These are phyloP conservation scores for Manduca sexta DNA, from an alignment of 1,140 invertebrate species.

Conservation along the genomic window DNA sequence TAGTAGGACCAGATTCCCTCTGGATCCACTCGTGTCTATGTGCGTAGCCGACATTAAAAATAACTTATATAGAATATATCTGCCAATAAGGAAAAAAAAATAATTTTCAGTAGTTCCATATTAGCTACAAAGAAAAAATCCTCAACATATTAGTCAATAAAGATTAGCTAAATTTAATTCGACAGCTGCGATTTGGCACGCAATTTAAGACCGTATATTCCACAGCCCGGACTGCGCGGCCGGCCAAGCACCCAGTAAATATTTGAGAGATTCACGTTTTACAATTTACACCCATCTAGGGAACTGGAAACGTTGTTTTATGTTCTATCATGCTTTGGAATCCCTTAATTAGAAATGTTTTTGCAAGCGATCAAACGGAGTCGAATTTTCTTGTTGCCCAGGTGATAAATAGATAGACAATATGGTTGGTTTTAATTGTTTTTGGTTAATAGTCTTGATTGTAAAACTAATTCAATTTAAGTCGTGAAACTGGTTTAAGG, in stretches of 20 bases:
- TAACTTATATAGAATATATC: no score
- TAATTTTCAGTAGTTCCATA: no score
- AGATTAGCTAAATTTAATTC: background rate
- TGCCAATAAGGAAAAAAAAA: no score
- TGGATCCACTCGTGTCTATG: no score
- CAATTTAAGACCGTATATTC: slow-evolving; percentile 19
- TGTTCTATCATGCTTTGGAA: slow-evolving; percentile 40
- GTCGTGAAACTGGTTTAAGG: no score
- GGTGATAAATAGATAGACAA: background rate
- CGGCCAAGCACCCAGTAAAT: slow-evolving; percentile 46
- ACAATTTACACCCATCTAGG: slow-evolving; percentile 51
- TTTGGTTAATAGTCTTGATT: no score
- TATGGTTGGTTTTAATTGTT: no score
- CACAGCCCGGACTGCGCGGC: slow-evolving; percentile 17
- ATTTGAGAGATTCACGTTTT: slow-evolving; percentile 58
- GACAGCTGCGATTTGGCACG: background rate
- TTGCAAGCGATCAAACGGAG: background rate
- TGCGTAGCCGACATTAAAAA: no score
- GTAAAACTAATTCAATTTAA: no score
- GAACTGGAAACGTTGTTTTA: slow-evolving; percentile 31
- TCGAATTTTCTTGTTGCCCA: background rate
- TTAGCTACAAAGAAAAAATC: no score
- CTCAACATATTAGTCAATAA: background rate
- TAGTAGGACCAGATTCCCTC: no score
- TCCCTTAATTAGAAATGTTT: slow-evolving; percentile 50